phyloP scores from a whole-genome alignment of 1,140 invertebrate species.

The Rhagoletis zephyria region DNA sequence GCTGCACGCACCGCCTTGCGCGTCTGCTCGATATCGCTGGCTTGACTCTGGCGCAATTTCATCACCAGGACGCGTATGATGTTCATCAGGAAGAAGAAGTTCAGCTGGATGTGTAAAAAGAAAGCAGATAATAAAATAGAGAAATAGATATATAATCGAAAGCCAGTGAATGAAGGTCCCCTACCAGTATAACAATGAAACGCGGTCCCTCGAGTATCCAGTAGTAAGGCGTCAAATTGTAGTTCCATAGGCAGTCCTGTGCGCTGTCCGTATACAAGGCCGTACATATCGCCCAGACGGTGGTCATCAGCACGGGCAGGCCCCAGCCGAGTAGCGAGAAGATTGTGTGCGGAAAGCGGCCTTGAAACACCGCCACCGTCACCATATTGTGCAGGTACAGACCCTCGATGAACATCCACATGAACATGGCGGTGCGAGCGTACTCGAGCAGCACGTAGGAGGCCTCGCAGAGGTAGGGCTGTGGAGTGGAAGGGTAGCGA shows the following conservation, averaged over 20 bases:
- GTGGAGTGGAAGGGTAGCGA: background rate
- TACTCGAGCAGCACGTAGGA: constrained; percentile 88
- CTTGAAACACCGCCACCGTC: constrained; percentile 87
- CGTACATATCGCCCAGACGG: constrained; percentile 81
- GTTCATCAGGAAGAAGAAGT: constrained; percentile 87
- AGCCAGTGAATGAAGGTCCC: constrained; percentile 75
- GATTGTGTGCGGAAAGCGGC: constrained; percentile 80
- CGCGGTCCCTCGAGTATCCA: constrained; percentile 91
- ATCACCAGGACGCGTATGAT: constrained; percentile 89
- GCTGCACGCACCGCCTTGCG: constrained; percentile 87
- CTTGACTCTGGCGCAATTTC: constrained; percentile 84
- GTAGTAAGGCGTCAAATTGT: constrained; percentile 85
- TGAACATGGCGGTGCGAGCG: constrained; percentile 89
- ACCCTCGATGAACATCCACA: constrained; percentile 96
- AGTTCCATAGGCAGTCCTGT: constrained; percentile 84
- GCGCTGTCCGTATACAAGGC: constrained; percentile 74
- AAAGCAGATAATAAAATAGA: constrained; percentile 55
- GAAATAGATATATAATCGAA: constrained; percentile 16
- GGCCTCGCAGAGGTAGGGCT: constrained; percentile 87
- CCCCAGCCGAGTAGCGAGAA: constrained; percentile 89
- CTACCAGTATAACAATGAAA: constrained; percentile 80
- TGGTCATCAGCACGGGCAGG: constrained; percentile 82
- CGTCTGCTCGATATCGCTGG: constrained; percentile 85
- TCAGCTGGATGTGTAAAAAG: constrained; percentile 78
- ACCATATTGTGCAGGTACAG: constrained; percentile 90